Conservation (phyloP, 1,140 invertebrate species). For the Papilio polytes region DNA sequence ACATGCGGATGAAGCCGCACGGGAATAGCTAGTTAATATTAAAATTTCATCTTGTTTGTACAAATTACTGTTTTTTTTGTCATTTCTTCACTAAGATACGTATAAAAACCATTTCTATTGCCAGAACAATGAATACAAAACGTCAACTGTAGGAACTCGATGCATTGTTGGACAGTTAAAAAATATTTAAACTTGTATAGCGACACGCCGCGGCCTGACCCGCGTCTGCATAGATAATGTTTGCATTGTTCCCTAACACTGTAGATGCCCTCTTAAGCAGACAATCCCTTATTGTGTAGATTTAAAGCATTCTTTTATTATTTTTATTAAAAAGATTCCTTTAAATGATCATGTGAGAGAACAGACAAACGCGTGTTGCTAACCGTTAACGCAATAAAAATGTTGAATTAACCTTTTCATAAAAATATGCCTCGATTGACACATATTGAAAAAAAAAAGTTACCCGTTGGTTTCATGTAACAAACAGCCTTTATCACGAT, state of each 20-base stretch:
- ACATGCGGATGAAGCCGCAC: too few species aligned
- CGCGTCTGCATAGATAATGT: conserved; percentile 55
- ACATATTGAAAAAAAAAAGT: too few species aligned
- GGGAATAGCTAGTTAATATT: too few species aligned
- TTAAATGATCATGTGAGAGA: too few species aligned
- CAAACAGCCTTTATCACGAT: too few species aligned
- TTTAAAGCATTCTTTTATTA: too few species aligned
- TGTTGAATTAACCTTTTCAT: too few species aligned
- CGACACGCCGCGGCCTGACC: conserved; percentile 41
- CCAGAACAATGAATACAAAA: neutral
- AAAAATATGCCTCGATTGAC: too few species aligned
- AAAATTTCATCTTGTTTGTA: neutral
- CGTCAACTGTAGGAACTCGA: conserved; percentile 23
- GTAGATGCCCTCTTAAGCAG: conserved; percentile 44
- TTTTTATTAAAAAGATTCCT: too few species aligned
- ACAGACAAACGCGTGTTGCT: too few species aligned
- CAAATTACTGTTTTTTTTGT: neutral
- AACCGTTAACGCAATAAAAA: too few species aligned
- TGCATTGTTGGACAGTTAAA: conserved; percentile 39
- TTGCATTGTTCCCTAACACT: conserved; percentile 48
- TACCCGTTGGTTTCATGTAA: too few species aligned
- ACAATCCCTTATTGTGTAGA: neutral
- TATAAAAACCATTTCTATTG: neutral
- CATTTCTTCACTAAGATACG: neutral
- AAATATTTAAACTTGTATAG: conserved; percentile 49